Percentiles rank a stretch among this genome's conserved stretches.
phyloP scores from a whole-genome alignment of 2,797 vertebrate genomes.

The Eulemur coronatus region DNA sequence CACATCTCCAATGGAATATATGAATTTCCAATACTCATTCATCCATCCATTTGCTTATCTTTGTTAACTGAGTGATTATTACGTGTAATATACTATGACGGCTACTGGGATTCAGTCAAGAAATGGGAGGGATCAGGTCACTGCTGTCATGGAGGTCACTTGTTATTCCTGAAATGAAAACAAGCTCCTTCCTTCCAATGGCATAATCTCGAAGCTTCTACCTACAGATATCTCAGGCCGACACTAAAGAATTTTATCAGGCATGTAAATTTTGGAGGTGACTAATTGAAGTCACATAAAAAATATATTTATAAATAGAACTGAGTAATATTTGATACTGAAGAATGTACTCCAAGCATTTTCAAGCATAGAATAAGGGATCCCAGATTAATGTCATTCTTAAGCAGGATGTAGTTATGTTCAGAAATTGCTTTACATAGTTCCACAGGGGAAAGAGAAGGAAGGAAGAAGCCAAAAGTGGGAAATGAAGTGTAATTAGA shows the following conservation, averaged over 20 bases:
- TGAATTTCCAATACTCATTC: background rate
- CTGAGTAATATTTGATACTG: background rate
- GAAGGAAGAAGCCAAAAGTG: background rate
- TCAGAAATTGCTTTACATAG: background rate
- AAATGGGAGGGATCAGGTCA: background rate
- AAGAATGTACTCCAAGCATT: background rate
- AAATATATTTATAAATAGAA: background rate
- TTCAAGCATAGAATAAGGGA: background rate
- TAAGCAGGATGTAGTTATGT: background rate
- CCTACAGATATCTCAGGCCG: background rate
- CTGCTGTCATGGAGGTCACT: background rate
- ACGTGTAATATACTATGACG: background rate
- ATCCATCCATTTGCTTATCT: background rate
- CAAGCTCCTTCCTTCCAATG: background rate
- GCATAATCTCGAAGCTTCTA: background rate
- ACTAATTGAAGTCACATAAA: background rate
- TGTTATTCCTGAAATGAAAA: background rate
- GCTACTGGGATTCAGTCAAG: background rate
- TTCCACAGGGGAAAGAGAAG: background rate
- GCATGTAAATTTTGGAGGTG: background rate
- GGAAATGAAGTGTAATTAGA: conserved; percentile 81
- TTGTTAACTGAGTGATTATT: background rate
- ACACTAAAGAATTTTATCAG: background rate
- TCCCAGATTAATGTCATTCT: background rate
- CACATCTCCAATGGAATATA: background rate